Conservation (phyloP, 2,888 invertebrate species). For the Heliconius ismenius region DNA sequence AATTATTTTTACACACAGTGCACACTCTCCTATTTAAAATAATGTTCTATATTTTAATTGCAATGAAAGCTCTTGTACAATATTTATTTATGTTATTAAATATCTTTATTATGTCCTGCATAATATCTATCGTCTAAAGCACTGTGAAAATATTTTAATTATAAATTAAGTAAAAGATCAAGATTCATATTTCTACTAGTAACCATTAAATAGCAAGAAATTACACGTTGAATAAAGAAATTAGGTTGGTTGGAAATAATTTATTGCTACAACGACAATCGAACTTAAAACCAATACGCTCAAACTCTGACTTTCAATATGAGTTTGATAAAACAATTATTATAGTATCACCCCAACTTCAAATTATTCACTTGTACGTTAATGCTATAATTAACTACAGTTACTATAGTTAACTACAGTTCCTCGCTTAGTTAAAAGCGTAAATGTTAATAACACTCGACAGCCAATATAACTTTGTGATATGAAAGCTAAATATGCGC, state of each 20-base stretch:
- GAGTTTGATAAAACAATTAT: background rate
- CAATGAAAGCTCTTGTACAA: background rate
- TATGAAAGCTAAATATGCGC: constrained; percentile 39
- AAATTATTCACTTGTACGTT: background rate
- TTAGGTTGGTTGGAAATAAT: background rate
- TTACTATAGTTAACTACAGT: background rate
- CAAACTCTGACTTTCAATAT: background rate
- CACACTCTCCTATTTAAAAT: background rate
- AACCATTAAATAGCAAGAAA: background rate
- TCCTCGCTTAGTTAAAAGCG: constrained; percentile 21
- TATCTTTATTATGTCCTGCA: background rate
- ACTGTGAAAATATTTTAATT: constrained; percentile 1
- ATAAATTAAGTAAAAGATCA: background rate
- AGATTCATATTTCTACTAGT: background rate
- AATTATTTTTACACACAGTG: background rate
- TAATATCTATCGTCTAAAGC: background rate
- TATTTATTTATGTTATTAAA: constrained; percentile 5
- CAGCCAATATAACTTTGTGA: constrained; percentile 39
- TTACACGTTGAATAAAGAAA: background rate
- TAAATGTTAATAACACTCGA: constrained; percentile 36
- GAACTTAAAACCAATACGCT: no score
- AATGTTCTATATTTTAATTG: background rate
- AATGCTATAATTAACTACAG: background rate
- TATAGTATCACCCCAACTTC: background rate
- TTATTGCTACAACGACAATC: background rate